Base-by-base conservation (phyloP, 92 coral and sea anemone species). In the Virgularia gustaviana region DNA sequence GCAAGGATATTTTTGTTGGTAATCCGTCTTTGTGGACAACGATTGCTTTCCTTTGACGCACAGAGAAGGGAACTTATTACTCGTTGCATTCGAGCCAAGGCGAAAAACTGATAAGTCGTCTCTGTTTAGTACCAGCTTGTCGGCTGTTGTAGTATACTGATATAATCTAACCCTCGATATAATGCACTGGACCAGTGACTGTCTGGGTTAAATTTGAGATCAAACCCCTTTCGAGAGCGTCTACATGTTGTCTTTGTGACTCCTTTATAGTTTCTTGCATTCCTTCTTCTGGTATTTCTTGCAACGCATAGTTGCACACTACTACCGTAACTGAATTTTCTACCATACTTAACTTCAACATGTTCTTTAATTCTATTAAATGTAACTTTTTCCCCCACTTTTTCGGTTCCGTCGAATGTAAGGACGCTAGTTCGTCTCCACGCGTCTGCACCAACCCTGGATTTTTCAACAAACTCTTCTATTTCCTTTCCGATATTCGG, bases 11-110 rank as follows among this genome's bases (percentile, higher is more conserved):
- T 25, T 20, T 11, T 36, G 43, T 4, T 44, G 47, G 31, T 42
- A 76, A 36, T 76, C 81, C 20, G 75, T 63, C 73, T 44, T 63
- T 19, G 81, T 76, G 28, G 81, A 61, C 20, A 76, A 33, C 32
- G 73, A 25, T 19, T 42, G 47, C 7, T 47, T 64, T 23, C 63
- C 75, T 63, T 62, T 29, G 29, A 63, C 49, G 30, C 75, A 63
- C 27, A n/a, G 61, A 2, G 75, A 29, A 28, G 74, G 59, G 16
- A 37, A 70, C 47, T 63, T 63, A 57, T 45, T 30, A 32, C 62
- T 63, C 47, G 73, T 76, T 57, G 49, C 42, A 47, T 27, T 58
- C 1, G 74, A 49, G 73, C 63, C 81, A 9, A 76, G 36, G 19
- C 81, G 61, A 51, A 51, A 51, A 19, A 51, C 58, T 51, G 58